phyloP scores from a whole-genome alignment of 2,113 vertebrate genomes.

The Odocoileus virginianus region DNA sequence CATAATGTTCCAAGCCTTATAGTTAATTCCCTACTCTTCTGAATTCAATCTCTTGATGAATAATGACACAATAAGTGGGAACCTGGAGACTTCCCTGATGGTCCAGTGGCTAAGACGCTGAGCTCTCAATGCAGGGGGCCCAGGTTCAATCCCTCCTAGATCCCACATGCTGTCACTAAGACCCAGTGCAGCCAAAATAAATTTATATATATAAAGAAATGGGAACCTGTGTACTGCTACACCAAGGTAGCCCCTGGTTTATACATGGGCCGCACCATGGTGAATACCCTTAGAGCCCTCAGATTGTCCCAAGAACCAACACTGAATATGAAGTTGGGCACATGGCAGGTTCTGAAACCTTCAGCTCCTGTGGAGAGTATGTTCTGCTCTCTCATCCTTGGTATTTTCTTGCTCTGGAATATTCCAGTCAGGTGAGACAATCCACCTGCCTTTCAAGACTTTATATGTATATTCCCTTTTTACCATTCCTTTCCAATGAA shows the following conservation, averaged over 20 bases:
- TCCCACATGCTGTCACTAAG: background rate
- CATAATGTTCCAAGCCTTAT: background rate
- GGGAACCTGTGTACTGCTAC: background rate
- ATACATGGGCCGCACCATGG: background rate
- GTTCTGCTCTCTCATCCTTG: background rate
- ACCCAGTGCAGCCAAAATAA: background rate
- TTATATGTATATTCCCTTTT: background rate
- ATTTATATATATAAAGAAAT: background rate
- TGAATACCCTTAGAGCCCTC: background rate
- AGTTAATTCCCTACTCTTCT: background rate
- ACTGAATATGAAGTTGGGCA: background rate
- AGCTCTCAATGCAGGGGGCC: background rate
- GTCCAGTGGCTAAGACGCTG: background rate
- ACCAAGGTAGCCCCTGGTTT: background rate
- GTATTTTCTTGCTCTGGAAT: background rate
- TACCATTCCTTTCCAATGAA: background rate
- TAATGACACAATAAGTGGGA: background rate
- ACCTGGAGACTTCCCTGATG: background rate
- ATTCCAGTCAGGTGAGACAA: too few relatives aligned
- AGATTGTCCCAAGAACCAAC: background rate
- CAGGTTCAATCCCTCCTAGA: background rate
- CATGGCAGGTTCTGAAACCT: background rate
- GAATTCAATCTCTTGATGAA: background rate
- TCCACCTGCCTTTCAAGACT: background rate
- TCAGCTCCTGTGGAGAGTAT: background rate